These are phyloP conservation scores for Marmota flaviventris DNA, from an alignment of 2,113 vertebrate species.

Conservation along the genomic window DNA sequence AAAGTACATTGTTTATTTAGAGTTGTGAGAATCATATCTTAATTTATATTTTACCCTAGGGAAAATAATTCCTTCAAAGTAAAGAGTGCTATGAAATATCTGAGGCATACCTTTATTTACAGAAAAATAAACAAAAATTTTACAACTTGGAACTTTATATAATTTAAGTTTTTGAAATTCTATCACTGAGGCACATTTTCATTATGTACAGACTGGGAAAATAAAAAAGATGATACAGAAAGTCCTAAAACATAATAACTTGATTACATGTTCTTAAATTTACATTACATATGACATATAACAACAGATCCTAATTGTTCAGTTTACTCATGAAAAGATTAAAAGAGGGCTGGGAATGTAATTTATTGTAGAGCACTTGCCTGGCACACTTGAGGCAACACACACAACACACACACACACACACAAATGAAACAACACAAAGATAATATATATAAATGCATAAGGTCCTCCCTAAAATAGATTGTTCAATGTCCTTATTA, in stretches of 20 bases:
- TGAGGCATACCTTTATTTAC: background rate
- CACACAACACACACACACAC: background rate
- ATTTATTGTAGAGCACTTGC: background rate
- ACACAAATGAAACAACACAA: background rate
- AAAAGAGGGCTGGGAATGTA: background rate
- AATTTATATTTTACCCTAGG: background rate
- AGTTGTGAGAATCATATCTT: background rate
- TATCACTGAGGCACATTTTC: slow-evolving; percentile 5
- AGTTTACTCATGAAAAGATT: background rate
- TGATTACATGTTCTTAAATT: background rate
- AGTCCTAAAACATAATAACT: background rate
- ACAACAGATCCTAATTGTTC: background rate
- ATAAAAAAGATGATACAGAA: background rate
- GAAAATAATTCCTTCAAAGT: slow-evolving; percentile 16
- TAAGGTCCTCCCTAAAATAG: background rate
- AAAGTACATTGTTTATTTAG: background rate
- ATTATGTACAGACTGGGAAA: background rate
- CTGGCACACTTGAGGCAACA: background rate
- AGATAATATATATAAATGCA: no score
- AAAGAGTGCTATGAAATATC: background rate
- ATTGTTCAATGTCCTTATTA: background rate
- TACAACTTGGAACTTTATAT: background rate
- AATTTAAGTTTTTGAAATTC: background rate
- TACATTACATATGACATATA: background rate
- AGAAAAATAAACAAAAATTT: background rate